Base-by-base conservation (phyloP, 2,888 invertebrate genomes). In the Patella depressa region DNA sequence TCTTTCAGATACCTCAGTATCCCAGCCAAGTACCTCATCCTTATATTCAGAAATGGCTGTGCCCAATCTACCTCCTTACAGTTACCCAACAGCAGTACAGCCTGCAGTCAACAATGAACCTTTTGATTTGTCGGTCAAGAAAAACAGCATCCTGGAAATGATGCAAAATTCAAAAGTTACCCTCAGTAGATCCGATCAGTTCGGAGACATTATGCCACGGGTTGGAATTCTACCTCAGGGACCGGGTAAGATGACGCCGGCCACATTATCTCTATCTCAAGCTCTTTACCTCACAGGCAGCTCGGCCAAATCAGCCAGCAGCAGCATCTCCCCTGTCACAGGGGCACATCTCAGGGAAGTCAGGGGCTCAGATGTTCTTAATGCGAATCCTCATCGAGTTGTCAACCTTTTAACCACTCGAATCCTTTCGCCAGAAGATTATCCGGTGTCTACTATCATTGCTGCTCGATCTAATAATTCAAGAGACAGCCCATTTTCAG, bases 81-180 rank as follows among this genome's bases (percentile, higher is more conserved):
- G 45, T 9, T 45, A 45, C 45, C 65, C 65, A 65, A 19, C 65
- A 65, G 24, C 65, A 65, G 65, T 65, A 65, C 65, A 65, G 65
- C 65, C 65, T 24, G 19, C 65, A 65, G 24, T 65, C 53, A 76
- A 71, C 73, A 65, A 72, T 53, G 76, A 76, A 71, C 76, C 76
- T 53, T 76, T 72, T 70, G 76, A 76, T 73, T 65, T 76, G 53
- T 76, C 76, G 19, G 65, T 76, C 53, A 76, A 76, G 73, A 75
- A 75, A 71, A 71, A 53, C 54, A 34, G 75, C 53, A 71, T 57
- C 53, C 19, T 65, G 65, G 65, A 65, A 65, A 65, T 65, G 65
- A 65, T 65, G 65, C 65, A 65, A 14, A 65, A 65, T 24, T 24
- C 65, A 24, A 65, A 65, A 65, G 19, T 24, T 65, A 24, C 65